Base-by-base conservation (phyloP, 1,140 invertebrate genomes). In the Tetragonula clypearis region DNA sequence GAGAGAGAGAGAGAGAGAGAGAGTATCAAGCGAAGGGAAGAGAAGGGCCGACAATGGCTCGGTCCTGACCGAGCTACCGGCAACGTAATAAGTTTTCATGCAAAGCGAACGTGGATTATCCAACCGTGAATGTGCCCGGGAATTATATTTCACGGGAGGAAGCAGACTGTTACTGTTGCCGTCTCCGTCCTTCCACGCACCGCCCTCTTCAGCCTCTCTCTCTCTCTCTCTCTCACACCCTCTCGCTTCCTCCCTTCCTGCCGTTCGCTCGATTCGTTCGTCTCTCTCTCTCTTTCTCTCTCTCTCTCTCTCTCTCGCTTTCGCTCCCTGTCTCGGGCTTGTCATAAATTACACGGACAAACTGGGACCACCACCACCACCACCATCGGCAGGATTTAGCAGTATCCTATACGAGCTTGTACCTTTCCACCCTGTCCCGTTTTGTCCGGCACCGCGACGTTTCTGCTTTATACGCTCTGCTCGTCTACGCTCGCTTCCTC, bases 121-220 rank as follows among this genome's bases (percentile, higher is more conserved):
- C 94, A 92, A 94, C 92, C 94, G 93, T 94, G 93, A 94, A 94
- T 94, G 93, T 94, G 93, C 93, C 92, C 87, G 92, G 93, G 94
- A 94, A 94, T 94, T 94, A 94, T 94, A 94, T 94, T 94, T 94
- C 94, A 94, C 93, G 90, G 92, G 93, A 93, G 93, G 93, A 94
- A 94, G 93, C 93, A 93, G 91, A 93, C 93, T 94, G 93, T 94
- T 94, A 94, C 94, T 92, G 93, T 91, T 92, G 88, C 92, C 91
- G 90, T 93, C 92, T 86, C 77, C 76, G 56, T 89, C 79, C 73
- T 73, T 49, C 82, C 58, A 60, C 82, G 30, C 53, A 49, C 73
- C n/a, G 8, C 41, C 41, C 41, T 49, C 41, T 6, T 0, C 41
- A 9, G 41, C 65, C 62, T 53, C 30, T 12, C 41, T 9, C 60